Evolutionary conservation across 1,140 invertebrate species (phyloP).

Genomic region (Aphelinus atriplicis): DNA sequence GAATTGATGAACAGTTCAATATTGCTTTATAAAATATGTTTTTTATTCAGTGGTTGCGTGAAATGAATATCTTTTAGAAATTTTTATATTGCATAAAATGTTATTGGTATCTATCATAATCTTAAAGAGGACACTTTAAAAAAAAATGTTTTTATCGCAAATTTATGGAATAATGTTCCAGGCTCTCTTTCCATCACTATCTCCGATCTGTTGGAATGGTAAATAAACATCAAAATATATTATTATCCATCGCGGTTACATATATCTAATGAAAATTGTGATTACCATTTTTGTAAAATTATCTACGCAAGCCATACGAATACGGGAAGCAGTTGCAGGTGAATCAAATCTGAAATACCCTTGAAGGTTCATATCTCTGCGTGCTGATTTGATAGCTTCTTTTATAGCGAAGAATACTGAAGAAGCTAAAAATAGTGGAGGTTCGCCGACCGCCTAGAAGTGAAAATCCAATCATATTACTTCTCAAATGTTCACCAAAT

Average conservation of each 20-base stretch:
- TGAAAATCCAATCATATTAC: not conserved
- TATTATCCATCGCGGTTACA: no score
- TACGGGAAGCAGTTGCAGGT: constrained; percentile 86
- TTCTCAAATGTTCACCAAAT: no score
- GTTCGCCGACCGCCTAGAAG: constrained; percentile 88
- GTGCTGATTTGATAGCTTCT: constrained; percentile 83
- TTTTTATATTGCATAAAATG: no score
- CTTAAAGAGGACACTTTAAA: no score
- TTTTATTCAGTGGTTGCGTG: no score
- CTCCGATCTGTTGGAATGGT: constrained; percentile 28
- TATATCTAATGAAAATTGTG: not conserved
- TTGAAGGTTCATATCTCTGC: constrained; percentile 73
- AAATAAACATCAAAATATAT: not conserved
- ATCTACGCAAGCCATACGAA: constrained; percentile 89
- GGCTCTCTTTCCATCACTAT: constrained; percentile 43
- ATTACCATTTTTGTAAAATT: constrained; percentile 79
- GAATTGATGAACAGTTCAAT: no score
- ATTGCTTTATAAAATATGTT: no score
- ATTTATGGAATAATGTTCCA: constrained; percentile 46
- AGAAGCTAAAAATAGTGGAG: constrained; percentile 87
- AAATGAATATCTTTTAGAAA: no score
- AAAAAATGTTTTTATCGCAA: not conserved
- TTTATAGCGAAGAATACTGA: constrained; percentile 89
- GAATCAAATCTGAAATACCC: constrained; percentile 79
- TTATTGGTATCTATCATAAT: no score